These are phyloP conservation scores for Lasioglossum baleicum DNA, from an alignment of 1,140 invertebrate genomes.

Conservation along the genomic window DNA sequence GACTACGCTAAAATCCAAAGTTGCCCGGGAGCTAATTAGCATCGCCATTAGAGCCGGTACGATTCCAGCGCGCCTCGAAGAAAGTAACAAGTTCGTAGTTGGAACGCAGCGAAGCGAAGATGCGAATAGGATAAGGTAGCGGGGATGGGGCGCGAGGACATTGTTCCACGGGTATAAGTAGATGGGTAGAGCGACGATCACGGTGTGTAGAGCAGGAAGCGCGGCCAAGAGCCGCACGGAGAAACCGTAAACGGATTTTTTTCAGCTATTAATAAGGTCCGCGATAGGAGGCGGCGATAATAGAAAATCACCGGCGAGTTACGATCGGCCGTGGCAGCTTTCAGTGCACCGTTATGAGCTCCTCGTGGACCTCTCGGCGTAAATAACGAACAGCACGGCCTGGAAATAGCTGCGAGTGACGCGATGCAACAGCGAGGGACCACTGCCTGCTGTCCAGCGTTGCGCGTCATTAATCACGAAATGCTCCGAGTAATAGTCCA, in stretches of 20 bases:
- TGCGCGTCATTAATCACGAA: conserved; percentile 9
- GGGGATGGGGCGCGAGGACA: no score
- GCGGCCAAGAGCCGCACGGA: background rate
- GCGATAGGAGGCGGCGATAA: conserved; percentile 32
- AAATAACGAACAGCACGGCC: conserved; percentile 23
- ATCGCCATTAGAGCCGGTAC: no score
- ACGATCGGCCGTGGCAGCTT: conserved; percentile 12
- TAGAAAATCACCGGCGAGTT: conserved; percentile 39
- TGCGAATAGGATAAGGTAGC: no score
- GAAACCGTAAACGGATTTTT: conserved; percentile 25
- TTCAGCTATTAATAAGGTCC: conserved; percentile 25
- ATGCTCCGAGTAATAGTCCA: background rate
- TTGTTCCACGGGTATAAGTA: no score
- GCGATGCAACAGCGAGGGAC: background rate
- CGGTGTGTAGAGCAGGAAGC: background rate
- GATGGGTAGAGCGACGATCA: no score
- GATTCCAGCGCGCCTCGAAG: no score
- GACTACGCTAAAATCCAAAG: no score
- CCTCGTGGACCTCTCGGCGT: background rate
- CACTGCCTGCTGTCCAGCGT: background rate
- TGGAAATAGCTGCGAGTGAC: background rate
- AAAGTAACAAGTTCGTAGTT: no score
- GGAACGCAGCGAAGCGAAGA: no score
- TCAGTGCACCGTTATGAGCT: conserved; percentile 33
- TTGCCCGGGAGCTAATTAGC: no score